Evolutionary conservation across 2,113 vertebrate species (phyloP).

Genomic region (Xiphias gladius): DNA sequence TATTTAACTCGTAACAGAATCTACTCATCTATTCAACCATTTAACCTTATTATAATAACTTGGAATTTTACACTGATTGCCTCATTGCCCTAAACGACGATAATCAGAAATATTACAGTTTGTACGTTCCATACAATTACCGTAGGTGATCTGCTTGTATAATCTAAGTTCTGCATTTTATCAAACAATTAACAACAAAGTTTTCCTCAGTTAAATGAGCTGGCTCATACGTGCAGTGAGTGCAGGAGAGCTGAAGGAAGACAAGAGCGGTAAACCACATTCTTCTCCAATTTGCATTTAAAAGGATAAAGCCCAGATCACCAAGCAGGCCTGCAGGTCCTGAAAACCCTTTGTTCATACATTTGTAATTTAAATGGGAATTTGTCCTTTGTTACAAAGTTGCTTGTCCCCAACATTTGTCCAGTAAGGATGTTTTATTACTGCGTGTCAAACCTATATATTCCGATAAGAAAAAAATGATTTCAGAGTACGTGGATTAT

Average conservation of each 20-base stretch:
- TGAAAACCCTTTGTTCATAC: conserved; percentile 9
- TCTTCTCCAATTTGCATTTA: conserved; percentile 46
- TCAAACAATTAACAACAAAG: conserved; percentile 12
- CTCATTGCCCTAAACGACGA: background rate
- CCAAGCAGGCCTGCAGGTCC: conserved; percentile 17
- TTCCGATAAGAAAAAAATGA: background rate
- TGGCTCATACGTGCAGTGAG: conserved; percentile 23
- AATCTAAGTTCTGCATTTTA: conserved; percentile 18
- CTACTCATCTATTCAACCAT: background rate
- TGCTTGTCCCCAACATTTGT: conserved; percentile 4
- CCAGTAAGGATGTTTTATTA: background rate
- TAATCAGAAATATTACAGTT: too few species aligned
- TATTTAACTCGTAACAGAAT: background rate
- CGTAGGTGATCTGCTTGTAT: background rate
- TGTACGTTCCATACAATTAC: too few species aligned
- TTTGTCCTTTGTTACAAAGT: background rate
- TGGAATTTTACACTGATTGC: background rate
- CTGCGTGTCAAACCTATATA: background rate
- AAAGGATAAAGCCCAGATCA: conserved; percentile 56
- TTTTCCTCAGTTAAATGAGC: background rate
- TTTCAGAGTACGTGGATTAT: background rate
- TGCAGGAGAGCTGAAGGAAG: conserved; percentile 21
- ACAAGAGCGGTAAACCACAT: conserved; percentile 32
- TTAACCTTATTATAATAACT: background rate
- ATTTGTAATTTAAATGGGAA: conserved; percentile 45